phyloP scores from a whole-genome alignment of 2,888 invertebrate species.

The Salpingus planirostris region DNA sequence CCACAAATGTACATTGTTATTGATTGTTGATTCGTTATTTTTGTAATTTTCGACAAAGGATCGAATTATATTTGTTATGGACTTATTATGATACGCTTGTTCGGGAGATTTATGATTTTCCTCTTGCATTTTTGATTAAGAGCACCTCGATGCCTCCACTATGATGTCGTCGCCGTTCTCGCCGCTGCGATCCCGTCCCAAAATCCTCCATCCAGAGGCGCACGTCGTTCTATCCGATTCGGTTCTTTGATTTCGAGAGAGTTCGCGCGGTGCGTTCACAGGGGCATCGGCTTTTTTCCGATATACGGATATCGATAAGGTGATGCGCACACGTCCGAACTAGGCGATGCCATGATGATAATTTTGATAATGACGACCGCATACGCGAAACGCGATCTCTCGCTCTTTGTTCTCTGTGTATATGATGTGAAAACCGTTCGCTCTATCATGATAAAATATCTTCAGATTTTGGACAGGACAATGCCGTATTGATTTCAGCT shows the following conservation, averaged over 20 bases:
- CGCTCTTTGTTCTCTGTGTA: constrained; percentile 15
- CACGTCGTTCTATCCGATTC: too few species aligned
- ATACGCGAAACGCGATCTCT: constrained; percentile 26
- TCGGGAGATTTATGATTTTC: constrained; percentile 33
- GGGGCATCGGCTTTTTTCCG: constrained; percentile 33
- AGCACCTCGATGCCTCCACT: constrained; percentile 38
- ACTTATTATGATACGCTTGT: constrained; percentile 33
- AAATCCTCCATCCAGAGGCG: constrained; percentile 30
- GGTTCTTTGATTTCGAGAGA: background rate
- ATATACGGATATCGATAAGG: too few species aligned
- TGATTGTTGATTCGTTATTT: constrained; percentile 41
- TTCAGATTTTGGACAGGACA: constrained; percentile 9
- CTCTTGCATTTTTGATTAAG: too few species aligned
- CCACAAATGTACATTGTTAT: constrained; percentile 32
- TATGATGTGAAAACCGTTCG: too few species aligned
- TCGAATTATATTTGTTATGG: constrained; percentile 30
- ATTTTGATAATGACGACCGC: too few species aligned
- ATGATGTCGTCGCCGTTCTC: constrained; percentile 17
- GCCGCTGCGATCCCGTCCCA: constrained; percentile 16
- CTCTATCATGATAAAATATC: too few species aligned
- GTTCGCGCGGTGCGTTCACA: constrained; percentile 34
- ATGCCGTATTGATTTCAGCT: constrained; percentile 13
- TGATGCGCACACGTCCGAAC: constrained; percentile 37
- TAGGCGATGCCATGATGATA: constrained; percentile 39
- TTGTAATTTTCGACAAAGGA: constrained; percentile 34